Base-by-base conservation (phyloP, 2,797 vertebrate species). In the Darevskia mixta region DNA sequence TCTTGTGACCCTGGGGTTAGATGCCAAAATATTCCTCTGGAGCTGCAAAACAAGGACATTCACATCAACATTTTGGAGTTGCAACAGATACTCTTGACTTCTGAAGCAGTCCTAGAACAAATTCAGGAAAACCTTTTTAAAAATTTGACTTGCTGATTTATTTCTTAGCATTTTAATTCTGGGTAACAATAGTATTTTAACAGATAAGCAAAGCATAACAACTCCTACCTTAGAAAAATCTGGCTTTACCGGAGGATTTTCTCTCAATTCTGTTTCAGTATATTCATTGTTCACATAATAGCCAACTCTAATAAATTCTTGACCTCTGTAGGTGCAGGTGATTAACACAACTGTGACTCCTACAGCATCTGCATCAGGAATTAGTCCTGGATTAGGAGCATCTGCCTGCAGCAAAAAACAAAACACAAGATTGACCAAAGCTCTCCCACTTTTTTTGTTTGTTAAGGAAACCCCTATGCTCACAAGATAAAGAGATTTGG, bases 231-330 rank as follows among this genome's bases (percentile, higher is more conserved):
- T 97, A 92, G 97, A 97, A 95, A 97, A 98, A 89, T 98, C 97
- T 95, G 97, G 97, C 85, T 98, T 98, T 94, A 98, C 97, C 89
- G 97, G 97, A 61, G 97, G 97, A 83, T 97, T 97, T 97, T 98
- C 97, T 92, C 97, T 96, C 95, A 97, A 92, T 93, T 98, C 97
- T 95, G 97, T 97, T 95, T 97, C 97, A 0, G 97, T 98, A 79
- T 97, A 97, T 96, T 97, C 97, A 93, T 98, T 97, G 97, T 97
- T 98, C 94, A 98, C 97, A 89, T 97, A 97, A 93, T 97, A 97
- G 87, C 97, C 97, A 0, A 98, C 97, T 97, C 97, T 96, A 94
- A 97, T 97, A 94, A 97, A 97, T 94, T 97, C 97, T 96, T 98
- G 97, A 93, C 97, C 97, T 94, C 97, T 94, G 89, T 97, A 97